Base-by-base conservation (phyloP, 2,113 vertebrate species). In the Camelus bactrianus region DNA sequence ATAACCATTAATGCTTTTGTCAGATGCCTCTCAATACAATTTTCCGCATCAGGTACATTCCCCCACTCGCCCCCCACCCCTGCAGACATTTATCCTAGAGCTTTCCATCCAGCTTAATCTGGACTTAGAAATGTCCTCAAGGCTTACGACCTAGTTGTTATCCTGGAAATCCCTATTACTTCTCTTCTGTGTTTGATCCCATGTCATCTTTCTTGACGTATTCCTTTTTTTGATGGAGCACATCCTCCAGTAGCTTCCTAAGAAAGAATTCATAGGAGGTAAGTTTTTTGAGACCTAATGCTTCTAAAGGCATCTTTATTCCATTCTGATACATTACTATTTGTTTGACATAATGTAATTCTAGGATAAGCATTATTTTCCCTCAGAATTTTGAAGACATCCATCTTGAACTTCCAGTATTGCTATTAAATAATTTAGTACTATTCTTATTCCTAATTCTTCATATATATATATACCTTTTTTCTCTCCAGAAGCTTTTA, bases 251-350 rank as follows among this genome's bases (percentile, higher is more conserved):
- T 80, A 38, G 54, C 52, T 69, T 88, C 69, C 76, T 42, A 69
- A 69, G 35, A 80, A 89, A 67, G 20, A 9, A 79, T 73, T 17
- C 9, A 42, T 22, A 38, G 60, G 62, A 65, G 11, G 16, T 84
- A 91, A 54, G 24, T 58, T 90, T 82, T 54, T 58, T 77, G 30
- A 92, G 42, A 89, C 13, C 14, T 85, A 81, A 76, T 26, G 4
- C 86, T 95, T 82, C 28, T 77, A 79, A 88, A 93, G 90, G 6
- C 12, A 77, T 77, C 60, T 95, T 76, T 83, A 91, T 86, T 72
- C 35, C 35, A 32, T 93, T 42, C 10, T 82, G 10, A 52, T 77
- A 28, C 2, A 60, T 48, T 48, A 35, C 32, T 75, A 1, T 88
- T 83, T 87, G 28, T 84, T 69, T 86, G 73, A 64, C 32, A 54